These are phyloP conservation scores for Osedax fenrisi DNA, from an alignment of 2,888 invertebrate species.

Conservation along the genomic window DNA sequence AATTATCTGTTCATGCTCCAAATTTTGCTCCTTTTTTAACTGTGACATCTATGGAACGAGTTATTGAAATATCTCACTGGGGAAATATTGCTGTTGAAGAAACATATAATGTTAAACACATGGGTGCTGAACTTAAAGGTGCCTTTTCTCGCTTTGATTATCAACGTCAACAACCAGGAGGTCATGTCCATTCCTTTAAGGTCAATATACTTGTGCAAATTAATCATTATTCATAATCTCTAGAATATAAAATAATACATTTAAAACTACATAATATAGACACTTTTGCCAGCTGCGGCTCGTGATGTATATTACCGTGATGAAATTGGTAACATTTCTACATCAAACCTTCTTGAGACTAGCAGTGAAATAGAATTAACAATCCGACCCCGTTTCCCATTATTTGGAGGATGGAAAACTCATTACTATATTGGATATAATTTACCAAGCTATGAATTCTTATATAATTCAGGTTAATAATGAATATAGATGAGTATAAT, in stretches of 20 bases:
- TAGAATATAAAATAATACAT: too few relatives aligned
- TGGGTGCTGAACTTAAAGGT: conserved; percentile 81
- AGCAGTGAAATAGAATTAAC: conserved; percentile 88
- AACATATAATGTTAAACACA: conserved; percentile 75
- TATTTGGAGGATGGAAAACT: conserved; percentile 98
- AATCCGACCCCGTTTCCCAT: conserved; percentile 84
- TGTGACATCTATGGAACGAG: conserved; percentile 71
- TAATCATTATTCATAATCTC: too few relatives aligned
- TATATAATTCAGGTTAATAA: conserved; percentile 58
- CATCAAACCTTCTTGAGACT: conserved; percentile 74
- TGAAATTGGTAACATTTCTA: conserved; percentile 94
- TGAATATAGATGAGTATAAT: background rate
- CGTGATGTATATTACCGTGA: conserved; percentile 91
- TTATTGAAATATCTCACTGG: conserved; percentile 95
- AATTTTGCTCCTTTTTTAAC: conserved; percentile 90
- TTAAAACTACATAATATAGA: too few relatives aligned
- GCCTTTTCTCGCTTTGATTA: conserved; percentile 94
- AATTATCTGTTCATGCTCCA: conserved; percentile 75
- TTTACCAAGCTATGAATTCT: conserved; percentile 88
- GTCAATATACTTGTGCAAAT: conserved; percentile 51
- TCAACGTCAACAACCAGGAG: conserved; percentile 66
- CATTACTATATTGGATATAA: conserved; percentile 92
- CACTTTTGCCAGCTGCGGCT: conserved; percentile 66
- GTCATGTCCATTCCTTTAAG: conserved; percentile 60
- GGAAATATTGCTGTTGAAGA: conserved; percentile 96